A percentile compares a stretch with the other conserved stretches of the same genome.
Conservation (phyloP, 2,113 vertebrate genomes). For the Rhea pennata region DNA sequence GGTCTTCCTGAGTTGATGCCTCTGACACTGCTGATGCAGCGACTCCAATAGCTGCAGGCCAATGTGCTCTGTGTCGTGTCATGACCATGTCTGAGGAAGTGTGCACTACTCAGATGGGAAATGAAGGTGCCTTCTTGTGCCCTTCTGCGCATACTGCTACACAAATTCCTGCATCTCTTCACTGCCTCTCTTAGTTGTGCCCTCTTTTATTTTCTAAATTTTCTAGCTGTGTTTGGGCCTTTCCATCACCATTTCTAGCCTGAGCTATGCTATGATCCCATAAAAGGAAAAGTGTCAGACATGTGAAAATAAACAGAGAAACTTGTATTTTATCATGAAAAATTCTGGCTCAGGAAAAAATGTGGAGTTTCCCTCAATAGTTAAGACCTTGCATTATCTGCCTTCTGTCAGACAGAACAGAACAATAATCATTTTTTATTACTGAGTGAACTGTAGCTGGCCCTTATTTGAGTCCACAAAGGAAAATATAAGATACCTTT, state of each 20-base stretch:
- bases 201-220: not conserved
- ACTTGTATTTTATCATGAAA: not conserved
- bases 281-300: not conserved
- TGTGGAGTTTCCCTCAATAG: rapidly evolving
- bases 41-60: too few relatives aligned
- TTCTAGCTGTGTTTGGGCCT: not conserved
- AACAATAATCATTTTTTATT: not conserved
- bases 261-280: not conserved
- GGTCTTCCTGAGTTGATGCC: too few relatives aligned
- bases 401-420: not conserved
- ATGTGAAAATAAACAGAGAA: not conserved
- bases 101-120: too few relatives aligned
- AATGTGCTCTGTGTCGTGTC: too few relatives aligned
- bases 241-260: not conserved
- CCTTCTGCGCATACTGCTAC: too few relatives aligned
- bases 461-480: not conserved
- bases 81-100: too few relatives aligned
- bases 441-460: not conserved
- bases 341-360: not conserved
- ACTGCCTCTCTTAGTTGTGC: too few relatives aligned
- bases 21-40: too few relatives aligned
- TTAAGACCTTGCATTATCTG: not conserved
- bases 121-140: too few relatives aligned
- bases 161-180: too few relatives aligned
- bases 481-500: not conserved